Evolutionary conservation across 2,888 invertebrate species (phyloP), one percentile per base, ranked within the genome.

Genomic region (Monopis laevigella): DNA sequence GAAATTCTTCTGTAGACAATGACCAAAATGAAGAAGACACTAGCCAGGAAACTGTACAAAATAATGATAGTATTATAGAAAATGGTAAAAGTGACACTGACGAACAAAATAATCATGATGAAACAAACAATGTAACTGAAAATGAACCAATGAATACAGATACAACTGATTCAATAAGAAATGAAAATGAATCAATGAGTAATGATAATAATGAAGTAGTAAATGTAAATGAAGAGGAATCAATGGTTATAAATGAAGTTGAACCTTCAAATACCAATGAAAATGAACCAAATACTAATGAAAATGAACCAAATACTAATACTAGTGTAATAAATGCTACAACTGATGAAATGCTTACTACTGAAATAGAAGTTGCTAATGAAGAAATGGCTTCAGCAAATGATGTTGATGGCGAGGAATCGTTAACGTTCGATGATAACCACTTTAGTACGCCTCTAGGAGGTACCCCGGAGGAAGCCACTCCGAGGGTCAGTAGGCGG

Each of bases 401-500:
- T 27, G 39, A 43, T 13, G 12, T 17, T 7, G 24, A 13, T n/a
- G 56, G 48, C 8, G 58, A 59, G 12, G 63, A 60, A 39, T 52
- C 59, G n/a, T 47, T 77, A 51, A 77, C 72, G 14, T 77, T 80
- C 47, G 78, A 82, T 51, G 80, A 81, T 60, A 81, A 80, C 52
- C 80, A 82, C 56, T 81, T 82, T 56, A 82, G 78, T 51, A 80
- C 81, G 42, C 81, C 81, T 30, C 64, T 62, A 10, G 72, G 62
- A n/a, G 69, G 66, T 30, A 61, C 66, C 18, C 73, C 72, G 18
- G 46, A 44, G 34, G 56, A 51, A 47, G 49, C 55, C 48, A 56
- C 61, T 44, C 63, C 57, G 16, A 48, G 52, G 19, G 38, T 53
- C 13, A 54, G 58, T 3, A 50, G 61, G 11, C 53, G 60, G 41